These are phyloP conservation scores for Enteromius radiatus DNA, from an alignment of 2,797 vertebrate genomes.

Conservation along the genomic window DNA sequence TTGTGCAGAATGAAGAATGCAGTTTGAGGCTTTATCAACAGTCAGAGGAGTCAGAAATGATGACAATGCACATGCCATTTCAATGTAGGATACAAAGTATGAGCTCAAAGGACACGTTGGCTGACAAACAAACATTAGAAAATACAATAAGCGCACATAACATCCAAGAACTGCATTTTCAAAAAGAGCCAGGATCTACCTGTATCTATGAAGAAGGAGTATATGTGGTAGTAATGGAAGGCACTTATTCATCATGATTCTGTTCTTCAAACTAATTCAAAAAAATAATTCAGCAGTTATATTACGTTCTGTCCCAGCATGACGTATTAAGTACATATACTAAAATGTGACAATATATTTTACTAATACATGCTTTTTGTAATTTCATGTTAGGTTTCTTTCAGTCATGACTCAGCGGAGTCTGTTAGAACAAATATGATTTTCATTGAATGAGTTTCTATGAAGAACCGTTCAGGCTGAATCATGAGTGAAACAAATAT, in stretches of 20 bases:
- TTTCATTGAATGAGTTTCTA: too few relatives aligned
- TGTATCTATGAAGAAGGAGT: neutral
- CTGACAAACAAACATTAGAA: neutral
- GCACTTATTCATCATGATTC: neutral
- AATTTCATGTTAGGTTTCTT: neutral
- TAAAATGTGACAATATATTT: neutral
- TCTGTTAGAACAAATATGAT: neutral
- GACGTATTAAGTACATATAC: neutral
- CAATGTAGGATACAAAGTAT: slow-evolving; percentile 28
- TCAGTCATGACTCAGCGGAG: neutral
- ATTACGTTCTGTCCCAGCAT: neutral
- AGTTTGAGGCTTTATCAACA: slow-evolving; percentile 40
- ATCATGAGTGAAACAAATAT: neutral
- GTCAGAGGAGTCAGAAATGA: slow-evolving; percentile 55
- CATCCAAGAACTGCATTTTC: neutral
- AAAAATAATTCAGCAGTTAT: neutral
- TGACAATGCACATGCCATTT: slow-evolving; percentile 55
- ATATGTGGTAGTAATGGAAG: neutral
- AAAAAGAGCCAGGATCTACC: neutral
- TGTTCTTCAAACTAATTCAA: neutral
- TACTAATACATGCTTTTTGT: neutral
- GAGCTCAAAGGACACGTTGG: slow-evolving; percentile 13
- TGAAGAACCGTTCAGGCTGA: neutral
- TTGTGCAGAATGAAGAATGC: slow-evolving; percentile 37
- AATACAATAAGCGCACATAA: neutral